Evolutionary conservation across 2,888 invertebrate species (phyloP), one percentile per base, ranked within the genome.

Genomic region (Euplexia lucipara): DNA sequence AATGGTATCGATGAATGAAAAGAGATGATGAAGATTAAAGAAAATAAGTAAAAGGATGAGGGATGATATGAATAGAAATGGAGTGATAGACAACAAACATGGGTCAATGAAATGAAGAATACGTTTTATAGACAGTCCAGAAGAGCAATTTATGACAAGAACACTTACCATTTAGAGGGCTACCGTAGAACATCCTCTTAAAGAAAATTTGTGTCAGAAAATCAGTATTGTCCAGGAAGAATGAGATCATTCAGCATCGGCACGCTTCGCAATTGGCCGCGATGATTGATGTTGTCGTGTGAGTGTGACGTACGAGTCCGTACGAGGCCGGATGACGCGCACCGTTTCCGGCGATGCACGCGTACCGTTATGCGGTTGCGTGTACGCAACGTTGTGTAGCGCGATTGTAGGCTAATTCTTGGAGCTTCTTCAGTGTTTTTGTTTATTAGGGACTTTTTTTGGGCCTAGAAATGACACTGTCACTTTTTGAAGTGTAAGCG

Each of bases 211-310:
- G 32, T 57, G 56, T 59, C 68, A 59, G 51, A 61, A 80, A 72
- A 68, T 54, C 58, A 66, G 70, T 59, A 70, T 59, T 54, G 39
- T 74, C 62, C 77, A 70, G 81, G 83, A 80, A 83, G 70, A 78
- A 59, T 60, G 59, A 48, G 63, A 72, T 82, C 78, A 76, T 72
- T 70, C 74, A 60, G 70, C 75, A 72, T 66, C 74, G 62, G 70
- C 75, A 72, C 79, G 83, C 83, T 78, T 75, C 79, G 75, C 63
- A 81, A 75, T 81, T 80, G 77, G 48, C 51, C 48, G 67, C 56
- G 63, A 62, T 83, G 81, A 83, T 75, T 80, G 79, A 80, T 80
- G 79, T 83, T 81, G 82, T 79, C 76, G 68, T 79, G 61, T 20
- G 35, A 67, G 26, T 47, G 71, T 73, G 72, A 73, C 72, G 73